Conservation (phyloP, 2,113 vertebrate species). For the Vombatus ursinus region DNA sequence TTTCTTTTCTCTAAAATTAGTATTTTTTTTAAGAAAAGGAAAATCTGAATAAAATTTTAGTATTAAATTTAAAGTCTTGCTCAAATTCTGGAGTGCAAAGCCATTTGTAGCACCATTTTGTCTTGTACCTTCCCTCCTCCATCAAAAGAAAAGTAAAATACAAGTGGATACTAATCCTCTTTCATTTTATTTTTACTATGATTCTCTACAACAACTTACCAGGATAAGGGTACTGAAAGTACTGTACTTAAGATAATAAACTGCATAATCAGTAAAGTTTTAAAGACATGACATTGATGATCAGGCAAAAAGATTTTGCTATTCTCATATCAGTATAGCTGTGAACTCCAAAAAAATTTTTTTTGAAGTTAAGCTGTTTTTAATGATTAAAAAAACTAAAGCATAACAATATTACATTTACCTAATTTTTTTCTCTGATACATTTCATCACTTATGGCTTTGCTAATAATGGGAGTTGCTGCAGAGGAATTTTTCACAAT, state of each 20-base stretch:
- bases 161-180: constrained; percentile 27
- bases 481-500: neutral
- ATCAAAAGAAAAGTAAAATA: constrained; percentile 38
- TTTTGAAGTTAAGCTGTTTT: neutral
- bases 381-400: neutral
- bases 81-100: constrained; percentile 8
- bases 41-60: constrained; percentile 41
- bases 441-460: neutral
- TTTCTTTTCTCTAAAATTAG: constrained; percentile 22
- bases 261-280: constrained; percentile 24
- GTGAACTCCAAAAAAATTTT: neutral
- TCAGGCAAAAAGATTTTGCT: neutral
- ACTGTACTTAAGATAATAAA: constrained; percentile 25
- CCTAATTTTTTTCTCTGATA: neutral
- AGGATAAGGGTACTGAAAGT: neutral
- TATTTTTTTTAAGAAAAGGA: constrained; percentile 20
- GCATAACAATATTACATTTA: neutral
- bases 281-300: constrained; percentile 28
- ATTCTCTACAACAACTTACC: neutral
- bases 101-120: neutral
- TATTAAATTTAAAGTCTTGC: constrained; percentile 34
- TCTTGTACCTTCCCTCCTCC: constrained; percentile 32
- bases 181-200: neutral
- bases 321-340: constrained; percentile 1
- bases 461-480: neutral